Evolutionary conservation across 1,140 invertebrate species (phyloP), one percentile per base, ranked within the genome.

Genomic region (Arion vulgaris): DNA sequence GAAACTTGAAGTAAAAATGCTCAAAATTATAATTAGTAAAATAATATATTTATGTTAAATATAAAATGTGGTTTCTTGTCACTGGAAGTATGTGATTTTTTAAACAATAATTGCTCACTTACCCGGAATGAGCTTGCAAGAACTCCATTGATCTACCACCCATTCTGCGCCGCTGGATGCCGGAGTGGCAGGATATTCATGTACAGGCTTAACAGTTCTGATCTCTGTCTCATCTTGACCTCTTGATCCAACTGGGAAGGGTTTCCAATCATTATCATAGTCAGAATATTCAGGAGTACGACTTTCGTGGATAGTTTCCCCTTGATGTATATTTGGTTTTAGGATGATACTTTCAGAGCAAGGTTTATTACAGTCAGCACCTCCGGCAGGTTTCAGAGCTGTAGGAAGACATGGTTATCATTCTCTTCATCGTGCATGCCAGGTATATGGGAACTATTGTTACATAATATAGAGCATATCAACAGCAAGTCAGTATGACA

Each of bases 141-240:
- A 49, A 13, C 85, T 85, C 88, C 88, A 90, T 15, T 82, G 77
- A 0, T 85, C 87, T 0, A 88, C 81, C 26, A 80, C 79, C 89
- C 89, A 90, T n/a, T 85, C 83, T 17, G 89, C 83, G 15, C 83
- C 78, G 28, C 34, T 72, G 62, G 34, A 0, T 17, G 39, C 62
- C 0, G n/a, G 5, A 28, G 39, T 57, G 26, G 57, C 28, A 15
- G 49, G 49, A 36, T 28, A 34, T 39, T 74, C n/a, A 32, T 34
- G 49, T 62, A 32, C 78, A 19, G 13, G 36, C 17, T 28, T 13
- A 69, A 26, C 11, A 26, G 34, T n/a, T 49, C 41, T 28, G 23
- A 17, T 38, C n/a, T 38, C 28, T 15, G 68, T 57, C 17, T 51
- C 23, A 19, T 66, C 36, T 51, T n/a, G 26, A 17, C 38, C 23